Evolutionary conservation across 2,797 vertebrate genomes (phyloP).

Genomic region (Enteromius treurensis): DNA sequence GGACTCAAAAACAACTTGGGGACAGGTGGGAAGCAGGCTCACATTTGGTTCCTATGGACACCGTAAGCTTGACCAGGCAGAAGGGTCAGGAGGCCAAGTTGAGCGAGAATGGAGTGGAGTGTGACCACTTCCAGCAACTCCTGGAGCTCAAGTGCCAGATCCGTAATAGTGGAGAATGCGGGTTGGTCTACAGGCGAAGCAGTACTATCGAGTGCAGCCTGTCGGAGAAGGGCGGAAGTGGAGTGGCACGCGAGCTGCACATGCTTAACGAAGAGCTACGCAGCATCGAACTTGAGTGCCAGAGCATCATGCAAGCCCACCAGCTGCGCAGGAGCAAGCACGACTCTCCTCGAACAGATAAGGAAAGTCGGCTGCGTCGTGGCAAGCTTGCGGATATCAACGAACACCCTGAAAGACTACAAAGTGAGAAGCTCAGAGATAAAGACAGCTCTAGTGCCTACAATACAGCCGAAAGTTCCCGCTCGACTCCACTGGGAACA

Average conservation of each 20-base stretch:
- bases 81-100: constrained; percentile 61
- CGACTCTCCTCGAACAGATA: constrained; percentile 60
- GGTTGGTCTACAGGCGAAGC: constrained; percentile 91
- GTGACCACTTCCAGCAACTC: constrained; percentile 89
- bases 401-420: constrained; percentile 87
- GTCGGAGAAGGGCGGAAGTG: constrained; percentile 73
- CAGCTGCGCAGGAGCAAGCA: constrained; percentile 80
- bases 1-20: constrained; percentile 68
- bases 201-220: constrained; percentile 89
- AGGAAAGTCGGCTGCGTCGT: constrained; percentile 73
- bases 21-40: constrained; percentile 74
- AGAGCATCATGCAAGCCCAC: constrained; percentile 96
- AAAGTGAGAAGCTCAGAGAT: constrained; percentile 78
- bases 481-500: constrained; percentile 86
- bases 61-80: constrained; percentile 47
- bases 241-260: constrained; percentile 89
- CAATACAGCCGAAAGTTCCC: constrained; percentile 93
- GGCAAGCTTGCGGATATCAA: constrained; percentile 87
- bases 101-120: constrained; percentile 73
- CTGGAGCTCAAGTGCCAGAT: constrained; percentile 96
- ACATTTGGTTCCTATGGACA: constrained; percentile 60
- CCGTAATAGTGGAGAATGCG: constrained; percentile 86
- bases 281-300: constrained; percentile 93
- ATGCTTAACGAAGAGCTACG: constrained; percentile 93
- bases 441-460: constrained; percentile 97